Conservation (phyloP, 92 coral and sea anemone genomes). For the Palythoa heliodiscus region DNA sequence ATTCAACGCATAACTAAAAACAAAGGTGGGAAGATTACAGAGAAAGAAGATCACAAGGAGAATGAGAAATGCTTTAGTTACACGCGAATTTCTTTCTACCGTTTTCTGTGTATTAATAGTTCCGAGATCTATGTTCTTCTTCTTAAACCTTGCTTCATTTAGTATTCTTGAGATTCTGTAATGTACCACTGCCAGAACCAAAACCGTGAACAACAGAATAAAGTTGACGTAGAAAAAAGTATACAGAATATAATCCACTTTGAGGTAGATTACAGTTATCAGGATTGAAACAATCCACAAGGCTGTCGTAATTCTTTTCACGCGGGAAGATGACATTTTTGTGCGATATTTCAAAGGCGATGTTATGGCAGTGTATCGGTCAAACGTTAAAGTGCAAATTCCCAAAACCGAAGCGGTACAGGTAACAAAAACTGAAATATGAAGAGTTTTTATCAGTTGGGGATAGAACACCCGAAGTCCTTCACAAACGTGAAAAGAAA, state of each 20-base stretch:
- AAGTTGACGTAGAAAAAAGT: conserved; percentile 75
- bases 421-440: conserved; percentile 72
- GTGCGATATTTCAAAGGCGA: conserved; percentile 70
- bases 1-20: conserved; percentile 68
- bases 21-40: conserved; percentile 65
- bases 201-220: conserved; percentile 61
- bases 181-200: conserved; percentile 59
- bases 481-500: conserved; percentile 70
- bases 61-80: conserved; percentile 61
- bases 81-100: conserved; percentile 59
- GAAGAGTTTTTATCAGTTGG: conserved; percentile 60
- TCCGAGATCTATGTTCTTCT: conserved; percentile 17
- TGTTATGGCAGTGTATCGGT: conserved; percentile 69
- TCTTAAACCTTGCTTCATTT: background rate
- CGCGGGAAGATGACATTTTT: conserved; percentile 51
- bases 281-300: conserved; percentile 68
- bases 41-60: conserved; percentile 61
- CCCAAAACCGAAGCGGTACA: conserved; percentile 84
- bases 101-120: background rate
- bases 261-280: conserved; percentile 64
- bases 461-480: conserved; percentile 51
- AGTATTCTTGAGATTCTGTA: conserved; percentile 55
- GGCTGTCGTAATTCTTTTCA: conserved; percentile 55
- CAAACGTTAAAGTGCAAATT: conserved; percentile 72
- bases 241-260: conserved; percentile 72